A percentile compares a stretch with the other conserved stretches of the same genome.
These are phyloP conservation scores for Penaeus japonicus DNA, from an alignment of 1,140 invertebrate species.

Conservation along the genomic window DNA sequence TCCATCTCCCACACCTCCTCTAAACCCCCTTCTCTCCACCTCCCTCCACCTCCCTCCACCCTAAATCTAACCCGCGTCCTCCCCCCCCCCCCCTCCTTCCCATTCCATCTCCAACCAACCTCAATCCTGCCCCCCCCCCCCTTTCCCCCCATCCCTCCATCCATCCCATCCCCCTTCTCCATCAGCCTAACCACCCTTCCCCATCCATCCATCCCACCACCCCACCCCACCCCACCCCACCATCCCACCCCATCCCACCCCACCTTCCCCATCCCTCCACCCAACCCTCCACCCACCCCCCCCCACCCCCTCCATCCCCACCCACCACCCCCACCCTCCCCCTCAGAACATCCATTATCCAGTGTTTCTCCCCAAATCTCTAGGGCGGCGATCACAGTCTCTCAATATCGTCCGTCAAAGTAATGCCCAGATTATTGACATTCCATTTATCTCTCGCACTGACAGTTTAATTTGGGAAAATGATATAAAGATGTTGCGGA, in stretches of 20 bases:
- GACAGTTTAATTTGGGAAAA: conserved; percentile 56
- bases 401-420: conserved; percentile 52
- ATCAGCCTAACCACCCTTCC: too few species aligned
- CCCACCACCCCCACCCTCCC: too few species aligned
- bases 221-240: not conserved
- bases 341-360: conserved; percentile 20
- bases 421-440: conserved; percentile 51
- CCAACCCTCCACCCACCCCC: too few species aligned
- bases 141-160: not conserved
- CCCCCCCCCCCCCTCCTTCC: not conserved
- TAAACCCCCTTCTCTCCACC: not conserved
- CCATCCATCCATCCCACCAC: not conserved
- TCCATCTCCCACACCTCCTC: too few species aligned
- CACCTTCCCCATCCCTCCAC: too few species aligned
- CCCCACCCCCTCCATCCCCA: not conserved
- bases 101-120: not conserved
- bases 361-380: conserved; percentile 34
- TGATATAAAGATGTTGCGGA: conserved; percentile 53
- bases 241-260: not conserved
- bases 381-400: conserved; percentile 34
- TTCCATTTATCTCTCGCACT: conserved; percentile 51
- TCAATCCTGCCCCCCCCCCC: not conserved
- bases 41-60: not conserved
- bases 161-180: not conserved
- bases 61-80: not conserved